Conservation (phyloP, 2,797 vertebrate genomes). For the Sarcoramphus papa region DNA sequence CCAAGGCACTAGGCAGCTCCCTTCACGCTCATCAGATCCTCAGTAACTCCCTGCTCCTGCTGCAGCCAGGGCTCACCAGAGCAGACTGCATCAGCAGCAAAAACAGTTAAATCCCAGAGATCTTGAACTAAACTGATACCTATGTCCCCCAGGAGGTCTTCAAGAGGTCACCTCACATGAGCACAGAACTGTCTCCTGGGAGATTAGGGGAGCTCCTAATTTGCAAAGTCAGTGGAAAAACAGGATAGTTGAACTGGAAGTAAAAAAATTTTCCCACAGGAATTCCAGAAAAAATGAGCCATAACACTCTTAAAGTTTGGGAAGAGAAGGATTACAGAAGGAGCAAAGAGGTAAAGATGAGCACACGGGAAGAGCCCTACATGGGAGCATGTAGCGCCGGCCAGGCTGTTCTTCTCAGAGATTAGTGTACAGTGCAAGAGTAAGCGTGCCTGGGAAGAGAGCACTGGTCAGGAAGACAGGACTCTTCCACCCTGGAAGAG, state of each 20-base stretch:
- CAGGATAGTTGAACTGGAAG: not conserved
- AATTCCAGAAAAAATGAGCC: not conserved
- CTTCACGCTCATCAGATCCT: not conserved
- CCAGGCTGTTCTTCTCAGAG: not conserved
- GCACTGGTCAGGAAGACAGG: not conserved
- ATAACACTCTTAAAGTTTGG: not conserved
- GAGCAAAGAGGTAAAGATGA: not conserved
- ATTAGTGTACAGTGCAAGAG: fast-evolving
- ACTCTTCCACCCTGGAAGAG: not conserved
- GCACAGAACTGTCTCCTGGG: not conserved
- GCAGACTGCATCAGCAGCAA: not conserved
- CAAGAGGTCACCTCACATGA: not conserved
- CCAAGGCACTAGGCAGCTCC: not conserved
- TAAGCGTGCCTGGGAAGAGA: not conserved
- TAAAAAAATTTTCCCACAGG: not conserved
- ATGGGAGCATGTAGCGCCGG: not conserved
- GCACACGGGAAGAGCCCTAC: not conserved
- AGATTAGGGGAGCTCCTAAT: not conserved
- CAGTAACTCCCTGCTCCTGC: not conserved
- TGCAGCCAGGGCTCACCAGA: not conserved
- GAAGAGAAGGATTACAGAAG: not conserved
- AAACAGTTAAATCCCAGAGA: not conserved
- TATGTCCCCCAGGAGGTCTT: not conserved
- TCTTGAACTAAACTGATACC: not conserved
- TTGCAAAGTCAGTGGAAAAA: not conserved